Percentiles rank a stretch among this genome's conserved stretches.
These are phyloP conservation scores for Hydropotes inermis DNA, from an alignment of 2,113 vertebrate species.

Conservation along the genomic window DNA sequence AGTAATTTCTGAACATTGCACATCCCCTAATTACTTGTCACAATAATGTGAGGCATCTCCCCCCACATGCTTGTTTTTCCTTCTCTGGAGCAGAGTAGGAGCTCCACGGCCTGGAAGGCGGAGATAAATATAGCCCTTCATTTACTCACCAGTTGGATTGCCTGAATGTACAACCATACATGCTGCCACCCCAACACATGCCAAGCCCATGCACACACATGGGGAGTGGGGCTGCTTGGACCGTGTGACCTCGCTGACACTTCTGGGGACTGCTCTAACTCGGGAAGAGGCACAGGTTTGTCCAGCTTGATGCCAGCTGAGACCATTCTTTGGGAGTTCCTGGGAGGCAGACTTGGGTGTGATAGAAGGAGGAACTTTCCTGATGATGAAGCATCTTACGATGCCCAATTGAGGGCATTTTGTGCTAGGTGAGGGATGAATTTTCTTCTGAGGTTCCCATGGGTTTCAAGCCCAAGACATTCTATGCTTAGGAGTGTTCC, in stretches of 20 bases:
- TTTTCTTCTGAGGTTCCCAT: background rate
- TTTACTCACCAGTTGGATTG: slow-evolving; percentile 51
- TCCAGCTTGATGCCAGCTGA: background rate
- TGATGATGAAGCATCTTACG: background rate
- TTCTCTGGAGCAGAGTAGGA: background rate
- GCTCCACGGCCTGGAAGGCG: background rate
- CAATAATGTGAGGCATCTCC: slow-evolving; percentile 66
- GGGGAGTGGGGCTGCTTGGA: background rate
- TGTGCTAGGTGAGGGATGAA: background rate
- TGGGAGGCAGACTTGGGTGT: background rate
- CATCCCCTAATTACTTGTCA: slow-evolving; percentile 81
- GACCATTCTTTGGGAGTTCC: background rate
- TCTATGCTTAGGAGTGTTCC: background rate
- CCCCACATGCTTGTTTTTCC: background rate
- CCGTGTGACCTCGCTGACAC: rapidly evolving
- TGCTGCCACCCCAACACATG: background rate
- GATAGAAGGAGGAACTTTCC: background rate
- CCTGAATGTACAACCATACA: background rate
- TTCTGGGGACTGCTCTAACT: background rate
- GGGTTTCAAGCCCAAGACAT: background rate
- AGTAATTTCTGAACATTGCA: slow-evolving; percentile 77
- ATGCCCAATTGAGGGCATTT: background rate
- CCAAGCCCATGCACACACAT: rapidly evolving
- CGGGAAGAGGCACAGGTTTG: background rate
- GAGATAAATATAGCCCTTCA: slow-evolving; percentile 68